phyloP scores from a whole-genome alignment of 2,797 vertebrate genomes.

The Australoheros facetus region DNA sequence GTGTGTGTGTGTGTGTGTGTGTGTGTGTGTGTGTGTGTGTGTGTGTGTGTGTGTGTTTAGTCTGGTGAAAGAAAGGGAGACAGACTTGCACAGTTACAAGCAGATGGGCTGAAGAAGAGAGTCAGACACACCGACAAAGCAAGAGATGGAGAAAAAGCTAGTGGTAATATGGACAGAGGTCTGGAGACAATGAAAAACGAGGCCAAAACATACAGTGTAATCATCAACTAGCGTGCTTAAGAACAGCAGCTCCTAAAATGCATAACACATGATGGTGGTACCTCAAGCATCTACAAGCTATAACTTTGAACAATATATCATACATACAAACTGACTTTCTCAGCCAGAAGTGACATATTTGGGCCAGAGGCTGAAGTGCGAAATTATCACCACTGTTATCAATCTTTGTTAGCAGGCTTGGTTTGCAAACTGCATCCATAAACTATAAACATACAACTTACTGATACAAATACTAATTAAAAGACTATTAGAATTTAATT shows the following conservation, averaged over 20 bases:
- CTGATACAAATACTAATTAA: not conserved
- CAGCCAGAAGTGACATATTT: not conserved
- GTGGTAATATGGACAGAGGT: conserved; percentile 29
- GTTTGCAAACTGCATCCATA: not conserved
- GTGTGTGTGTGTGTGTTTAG: not conserved
- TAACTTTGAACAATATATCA: not conserved
- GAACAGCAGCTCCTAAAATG: not conserved
- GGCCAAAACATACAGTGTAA: conserved; percentile 18
- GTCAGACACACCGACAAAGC: not conserved
- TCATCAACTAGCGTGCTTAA: not conserved
- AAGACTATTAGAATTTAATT: not conserved
- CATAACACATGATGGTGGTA: not conserved
- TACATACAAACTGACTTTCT: not conserved
- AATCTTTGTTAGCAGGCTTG: not conserved
- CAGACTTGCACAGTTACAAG: conserved; percentile 28
- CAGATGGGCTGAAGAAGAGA: conserved; percentile 46
- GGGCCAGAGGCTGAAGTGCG: not conserved
- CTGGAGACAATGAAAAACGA: conserved; percentile 29
- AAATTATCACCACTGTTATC: not conserved
- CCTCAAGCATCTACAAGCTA: not conserved
- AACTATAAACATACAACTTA: not conserved
- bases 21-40: not conserved
- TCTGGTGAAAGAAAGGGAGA: conserved; percentile 24
- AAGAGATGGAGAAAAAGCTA: conserved; percentile 50
- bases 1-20: not conserved